These are phyloP conservation scores for Coilia nasus DNA, from an alignment of 2,797 vertebrate genomes.

Conservation along the genomic window DNA sequence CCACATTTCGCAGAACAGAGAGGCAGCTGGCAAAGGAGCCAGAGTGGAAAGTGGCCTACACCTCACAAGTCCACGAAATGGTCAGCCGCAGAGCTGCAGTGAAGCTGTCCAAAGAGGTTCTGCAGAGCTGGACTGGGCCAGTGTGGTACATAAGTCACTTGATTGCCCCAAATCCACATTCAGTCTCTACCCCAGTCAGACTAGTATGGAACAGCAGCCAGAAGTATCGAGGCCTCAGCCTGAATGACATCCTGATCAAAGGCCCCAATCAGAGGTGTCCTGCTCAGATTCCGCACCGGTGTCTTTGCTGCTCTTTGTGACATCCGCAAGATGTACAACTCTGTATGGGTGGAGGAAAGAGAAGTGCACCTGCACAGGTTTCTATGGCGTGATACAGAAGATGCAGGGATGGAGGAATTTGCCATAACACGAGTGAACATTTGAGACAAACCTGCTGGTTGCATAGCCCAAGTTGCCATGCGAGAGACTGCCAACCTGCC, in stretches of 20 bases:
- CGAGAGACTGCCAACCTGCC: slow-evolving; percentile 12
- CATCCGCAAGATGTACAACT: slow-evolving; percentile 36
- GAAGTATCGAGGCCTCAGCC: slow-evolving; percentile 18
- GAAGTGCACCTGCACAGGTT: slow-evolving; percentile 28
- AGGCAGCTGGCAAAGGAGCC: too few species aligned
- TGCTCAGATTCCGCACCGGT: background rate
- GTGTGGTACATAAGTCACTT: slow-evolving; percentile 48
- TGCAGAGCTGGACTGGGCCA: background rate
- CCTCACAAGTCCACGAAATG: too few species aligned
- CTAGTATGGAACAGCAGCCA: slow-evolving; percentile 48
- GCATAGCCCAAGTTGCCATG: slow-evolving; percentile 3
- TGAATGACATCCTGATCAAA: slow-evolving; percentile 35
- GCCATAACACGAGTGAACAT: slow-evolving; percentile 20
- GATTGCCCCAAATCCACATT: slow-evolving; percentile 34
- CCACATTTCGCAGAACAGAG: too few species aligned
- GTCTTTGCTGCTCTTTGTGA: slow-evolving; percentile 31
- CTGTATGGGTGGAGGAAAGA: slow-evolving; percentile 14
- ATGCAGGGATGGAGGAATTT: slow-evolving; percentile 23
- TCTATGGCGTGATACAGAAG: slow-evolving; percentile 21
- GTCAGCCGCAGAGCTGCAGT: too few species aligned
- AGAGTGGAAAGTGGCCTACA: too few species aligned
- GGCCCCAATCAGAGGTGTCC: slow-evolving; percentile 25
- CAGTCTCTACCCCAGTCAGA: slow-evolving; percentile 28
- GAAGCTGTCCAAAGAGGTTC: too few species aligned
- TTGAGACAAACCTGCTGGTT: background rate